Percentiles rank a stretch among this genome's conserved stretches.
phyloP scores from a whole-genome alignment of 2,888 invertebrate genomes.

The Rugalucina vietnamica region DNA sequence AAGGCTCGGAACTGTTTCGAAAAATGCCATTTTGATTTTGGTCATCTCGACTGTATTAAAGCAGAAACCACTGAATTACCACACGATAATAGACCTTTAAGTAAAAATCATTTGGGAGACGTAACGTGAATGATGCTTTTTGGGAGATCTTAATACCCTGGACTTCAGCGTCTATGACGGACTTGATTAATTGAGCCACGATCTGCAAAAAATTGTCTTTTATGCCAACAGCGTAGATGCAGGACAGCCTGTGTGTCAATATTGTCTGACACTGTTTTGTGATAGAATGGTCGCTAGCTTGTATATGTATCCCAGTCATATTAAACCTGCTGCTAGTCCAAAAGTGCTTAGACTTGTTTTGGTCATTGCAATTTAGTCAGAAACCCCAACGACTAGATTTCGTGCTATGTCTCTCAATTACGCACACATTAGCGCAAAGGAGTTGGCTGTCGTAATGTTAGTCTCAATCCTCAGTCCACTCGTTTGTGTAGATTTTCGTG shows the following conservation, averaged over 20 bases:
- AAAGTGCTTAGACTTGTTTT: too few species aligned
- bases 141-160: slow-evolving; percentile 53
- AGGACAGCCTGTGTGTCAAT: too few species aligned
- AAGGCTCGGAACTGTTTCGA: not conserved
- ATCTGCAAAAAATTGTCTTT: too few species aligned
- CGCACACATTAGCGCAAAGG: slow-evolving; percentile 56
- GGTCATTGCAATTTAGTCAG: too few species aligned
- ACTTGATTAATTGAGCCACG: slow-evolving; percentile 68
- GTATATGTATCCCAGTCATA: too few species aligned
- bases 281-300: too few species aligned
- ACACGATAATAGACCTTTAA: slow-evolving; percentile 44
- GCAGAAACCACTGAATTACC: slow-evolving; percentile 43
- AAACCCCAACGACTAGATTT: too few species aligned
- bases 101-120: slow-evolving; percentile 49
- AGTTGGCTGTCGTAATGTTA: slow-evolving; percentile 56
- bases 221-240: too few species aligned
- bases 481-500: slow-evolving; percentile 58
- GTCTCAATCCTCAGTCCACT: slow-evolving; percentile 36
- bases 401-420: too few species aligned
- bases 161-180: slow-evolving; percentile 62
- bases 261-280: too few species aligned
- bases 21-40: slow-evolving; percentile 15
- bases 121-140: slow-evolving; percentile 26
- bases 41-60: slow-evolving; percentile 16
- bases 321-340: too few species aligned